Percentiles rank a stretch among this genome's conserved stretches.
These are phyloP conservation scores for Melanotaenia boesemani DNA, from an alignment of 2,797 vertebrate species.

Conservation along the genomic window DNA sequence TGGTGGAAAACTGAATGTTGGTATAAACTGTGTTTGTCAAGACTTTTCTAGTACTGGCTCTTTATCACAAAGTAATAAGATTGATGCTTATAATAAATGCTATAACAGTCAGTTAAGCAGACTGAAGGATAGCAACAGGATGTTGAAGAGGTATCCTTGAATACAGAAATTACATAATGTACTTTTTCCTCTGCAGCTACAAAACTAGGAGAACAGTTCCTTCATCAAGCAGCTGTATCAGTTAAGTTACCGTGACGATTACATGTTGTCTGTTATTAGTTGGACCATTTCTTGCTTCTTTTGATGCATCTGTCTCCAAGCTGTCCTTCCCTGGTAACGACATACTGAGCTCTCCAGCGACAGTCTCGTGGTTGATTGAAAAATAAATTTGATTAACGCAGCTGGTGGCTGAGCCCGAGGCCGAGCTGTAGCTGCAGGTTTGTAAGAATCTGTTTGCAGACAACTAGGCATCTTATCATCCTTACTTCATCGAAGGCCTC, in stretches of 20 bases:
- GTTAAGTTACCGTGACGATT: not conserved
- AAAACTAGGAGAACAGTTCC: not conserved
- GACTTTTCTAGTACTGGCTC: not conserved
- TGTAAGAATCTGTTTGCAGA: constrained; percentile 18
- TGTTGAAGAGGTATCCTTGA: not conserved
- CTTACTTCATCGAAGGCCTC: not conserved
- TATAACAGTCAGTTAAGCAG: not conserved
- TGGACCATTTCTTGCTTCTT: not conserved
- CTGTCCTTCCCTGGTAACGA: not conserved
- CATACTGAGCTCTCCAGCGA: not conserved
- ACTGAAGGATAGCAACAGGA: not conserved
- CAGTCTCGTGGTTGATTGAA: not conserved
- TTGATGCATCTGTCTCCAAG: not conserved
- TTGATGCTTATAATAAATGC: not conserved
- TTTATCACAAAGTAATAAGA: not conserved
- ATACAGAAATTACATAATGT: not conserved
- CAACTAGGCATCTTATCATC: constrained; percentile 17
- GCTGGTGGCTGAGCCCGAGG: not conserved
- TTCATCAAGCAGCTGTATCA: not conserved
- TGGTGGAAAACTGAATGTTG: no score
- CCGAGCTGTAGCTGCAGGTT: not conserved
- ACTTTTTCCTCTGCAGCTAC: not conserved
- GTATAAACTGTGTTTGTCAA: not conserved
- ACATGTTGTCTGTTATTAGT: not conserved
- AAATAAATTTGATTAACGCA: constrained; percentile 3